A percentile compares a stretch with the other conserved stretches of the same genome.
Conservation (phyloP, 2,888 invertebrate species). For the Halocaridina rubra region DNA sequence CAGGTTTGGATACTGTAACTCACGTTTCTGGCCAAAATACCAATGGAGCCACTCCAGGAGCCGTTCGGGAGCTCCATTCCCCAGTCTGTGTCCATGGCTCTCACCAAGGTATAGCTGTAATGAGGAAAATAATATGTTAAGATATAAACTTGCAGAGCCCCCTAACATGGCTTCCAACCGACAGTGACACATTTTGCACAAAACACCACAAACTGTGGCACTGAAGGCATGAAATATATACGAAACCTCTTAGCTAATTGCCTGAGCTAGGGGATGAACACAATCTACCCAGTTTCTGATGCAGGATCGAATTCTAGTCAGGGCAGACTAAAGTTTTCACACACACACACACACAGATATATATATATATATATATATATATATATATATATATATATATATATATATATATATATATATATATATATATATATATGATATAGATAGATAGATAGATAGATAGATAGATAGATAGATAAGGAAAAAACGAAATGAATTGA, state of each 20-base stretch:
- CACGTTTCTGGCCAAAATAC: not conserved
- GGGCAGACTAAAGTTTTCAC: no score
- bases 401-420: not conserved
- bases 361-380: not conserved
- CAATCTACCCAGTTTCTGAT: not conserved
- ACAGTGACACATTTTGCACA: no score
- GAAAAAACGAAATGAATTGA: no score
- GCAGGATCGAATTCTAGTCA: not conserved
- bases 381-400: not conserved
- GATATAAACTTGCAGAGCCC: no score
- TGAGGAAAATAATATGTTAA: no score
- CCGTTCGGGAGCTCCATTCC: not conserved
- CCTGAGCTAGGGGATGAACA: no score
- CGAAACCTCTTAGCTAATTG: no score
- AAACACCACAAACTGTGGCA: no score
- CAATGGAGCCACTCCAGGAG: not conserved
- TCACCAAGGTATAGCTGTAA: not conserved
- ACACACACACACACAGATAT: not conserved
- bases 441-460: no score
- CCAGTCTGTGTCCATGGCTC: not conserved
- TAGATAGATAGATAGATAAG: no score
- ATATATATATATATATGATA: not conserved
- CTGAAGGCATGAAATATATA: no score
- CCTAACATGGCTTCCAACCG: no score
- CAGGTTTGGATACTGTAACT: not conserved